A percentile compares a stretch with the other conserved stretches of the same genome.
Evolutionary conservation across 2,888 invertebrate species (phyloP).

Genomic region (Cataglyphis altisquamis): DNA sequence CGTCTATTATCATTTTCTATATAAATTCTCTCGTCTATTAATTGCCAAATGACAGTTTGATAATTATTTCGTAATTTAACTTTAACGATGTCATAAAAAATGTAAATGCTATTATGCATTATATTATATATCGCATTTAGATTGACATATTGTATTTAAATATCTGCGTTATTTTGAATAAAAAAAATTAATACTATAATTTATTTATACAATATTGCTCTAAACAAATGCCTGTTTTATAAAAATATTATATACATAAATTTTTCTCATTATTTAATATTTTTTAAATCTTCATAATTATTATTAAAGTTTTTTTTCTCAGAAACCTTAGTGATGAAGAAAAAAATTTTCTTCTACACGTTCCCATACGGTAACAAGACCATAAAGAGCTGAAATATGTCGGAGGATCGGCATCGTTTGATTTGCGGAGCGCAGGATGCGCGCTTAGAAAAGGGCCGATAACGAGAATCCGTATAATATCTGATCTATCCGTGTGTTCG

Average conservation of each 20-base stretch:
- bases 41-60: neutral
- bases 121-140: neutral
- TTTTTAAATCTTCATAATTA: neutral
- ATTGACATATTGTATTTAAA: neutral
- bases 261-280: neutral
- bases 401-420: constrained; percentile 13
- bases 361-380: neutral
- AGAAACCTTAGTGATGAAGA: neutral
- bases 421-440: constrained; percentile 22
- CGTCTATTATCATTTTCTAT: constrained; percentile 4
- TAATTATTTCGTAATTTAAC: neutral
- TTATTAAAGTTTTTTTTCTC: neutral
- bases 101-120: neutral
- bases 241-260: neutral
- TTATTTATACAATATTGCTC: neutral
- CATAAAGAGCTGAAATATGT: constrained; percentile 30
- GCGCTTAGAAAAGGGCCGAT: neutral
- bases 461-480: constrained; percentile 40
- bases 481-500: constrained; percentile 1
- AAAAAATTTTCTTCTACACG: neutral
- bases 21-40: constrained; percentile 3
- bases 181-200: neutral
- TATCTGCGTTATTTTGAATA: neutral
- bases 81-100: neutral
- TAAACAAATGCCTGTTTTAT: neutral